These are phyloP conservation scores for Paradoxurus hermaphroditus DNA, from an alignment of 2,113 vertebrate genomes.

Conservation along the genomic window DNA sequence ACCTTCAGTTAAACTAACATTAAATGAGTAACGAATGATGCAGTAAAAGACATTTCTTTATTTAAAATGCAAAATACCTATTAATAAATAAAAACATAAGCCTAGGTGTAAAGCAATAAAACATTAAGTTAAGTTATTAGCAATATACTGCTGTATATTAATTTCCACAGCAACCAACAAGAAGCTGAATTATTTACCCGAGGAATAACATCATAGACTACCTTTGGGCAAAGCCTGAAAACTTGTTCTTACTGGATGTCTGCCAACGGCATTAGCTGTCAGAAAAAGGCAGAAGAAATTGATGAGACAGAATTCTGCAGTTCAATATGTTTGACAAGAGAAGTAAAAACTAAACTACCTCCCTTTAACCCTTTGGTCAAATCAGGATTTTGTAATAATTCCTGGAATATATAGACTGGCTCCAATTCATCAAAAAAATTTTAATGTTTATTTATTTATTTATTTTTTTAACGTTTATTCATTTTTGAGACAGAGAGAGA, in stretches of 20 bases:
- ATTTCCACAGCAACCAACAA: slow-evolving; percentile 62
- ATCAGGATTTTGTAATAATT: slow-evolving; percentile 6
- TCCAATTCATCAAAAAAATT: not conserved
- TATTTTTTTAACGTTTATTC: too few relatives aligned
- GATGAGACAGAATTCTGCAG: slow-evolving; percentile 26
- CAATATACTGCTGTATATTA: slow-evolving; percentile 34
- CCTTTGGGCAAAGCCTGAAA: slow-evolving; percentile 41
- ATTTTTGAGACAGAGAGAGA: too few relatives aligned
- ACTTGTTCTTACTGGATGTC: slow-evolving; percentile 1
- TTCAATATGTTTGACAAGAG: slow-evolving; percentile 27
- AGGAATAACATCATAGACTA: slow-evolving; percentile 32
- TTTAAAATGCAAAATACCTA: slow-evolving; percentile 68
- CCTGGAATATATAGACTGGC: not conserved
- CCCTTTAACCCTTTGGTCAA: not conserved
- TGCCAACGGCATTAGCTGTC: slow-evolving; percentile 29
- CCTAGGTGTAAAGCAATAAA: slow-evolving; percentile 65
- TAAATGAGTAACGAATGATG: slow-evolving; percentile 48
- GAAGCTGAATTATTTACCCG: slow-evolving; percentile 56
- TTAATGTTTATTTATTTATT: too few relatives aligned
- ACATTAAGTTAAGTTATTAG: slow-evolving; percentile 59
- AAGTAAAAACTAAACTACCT: not conserved
- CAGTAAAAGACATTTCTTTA: slow-evolving; percentile 45
- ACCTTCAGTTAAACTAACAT: slow-evolving; percentile 57
- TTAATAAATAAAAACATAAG: slow-evolving; percentile 71
- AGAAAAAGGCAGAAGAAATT: slow-evolving; percentile 43